These are phyloP conservation scores for Pocillopora verrucosa DNA, from an alignment of 64 coral and sea anemone species.

Conservation along the genomic window DNA sequence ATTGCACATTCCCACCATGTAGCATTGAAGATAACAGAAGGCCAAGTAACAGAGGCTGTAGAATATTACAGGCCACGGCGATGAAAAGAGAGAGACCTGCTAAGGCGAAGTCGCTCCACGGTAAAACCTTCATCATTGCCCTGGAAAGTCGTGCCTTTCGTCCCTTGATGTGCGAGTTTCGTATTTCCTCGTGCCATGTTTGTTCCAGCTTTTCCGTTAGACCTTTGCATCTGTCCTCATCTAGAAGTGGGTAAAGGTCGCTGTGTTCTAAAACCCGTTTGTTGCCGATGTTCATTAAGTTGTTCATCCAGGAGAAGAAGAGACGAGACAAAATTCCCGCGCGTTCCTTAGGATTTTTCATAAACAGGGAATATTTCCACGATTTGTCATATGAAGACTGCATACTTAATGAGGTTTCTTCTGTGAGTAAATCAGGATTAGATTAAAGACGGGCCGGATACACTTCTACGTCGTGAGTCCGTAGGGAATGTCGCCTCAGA, in stretches of 20 bases:
- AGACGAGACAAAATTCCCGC: conserved; percentile 78
- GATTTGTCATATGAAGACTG: conserved; percentile 36
- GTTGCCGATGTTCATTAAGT: conserved; percentile 74
- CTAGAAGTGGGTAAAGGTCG: conserved; percentile 81
- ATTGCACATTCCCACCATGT: not conserved
- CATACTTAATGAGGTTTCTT: not conserved
- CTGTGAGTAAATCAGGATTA: not conserved
- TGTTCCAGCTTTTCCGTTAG: conserved; percentile 81
- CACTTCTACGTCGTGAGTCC: not conserved
- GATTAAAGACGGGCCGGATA: not conserved
- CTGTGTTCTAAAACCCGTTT: conserved; percentile 69
- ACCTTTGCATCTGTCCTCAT: conserved; percentile 70
- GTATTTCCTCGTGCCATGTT: conserved; percentile 72
- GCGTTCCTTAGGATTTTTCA: conserved; percentile 87
- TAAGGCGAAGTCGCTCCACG: conserved; percentile 78
- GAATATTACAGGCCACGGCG: conserved; percentile 84
- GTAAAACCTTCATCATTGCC: conserved; percentile 72
- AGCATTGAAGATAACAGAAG: conserved; percentile 68
- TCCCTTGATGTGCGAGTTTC: conserved; percentile 65
- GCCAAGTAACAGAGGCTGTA: conserved; percentile 76
- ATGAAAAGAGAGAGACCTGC: conserved; percentile 72
- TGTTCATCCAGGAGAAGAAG: conserved; percentile 85
- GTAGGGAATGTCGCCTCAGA: too few relatives aligned
- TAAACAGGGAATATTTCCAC: conserved; percentile 90
- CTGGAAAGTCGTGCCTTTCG: conserved; percentile 57